Conservation (phyloP, 2,113 vertebrate genomes). For the Heliornis fulica region DNA sequence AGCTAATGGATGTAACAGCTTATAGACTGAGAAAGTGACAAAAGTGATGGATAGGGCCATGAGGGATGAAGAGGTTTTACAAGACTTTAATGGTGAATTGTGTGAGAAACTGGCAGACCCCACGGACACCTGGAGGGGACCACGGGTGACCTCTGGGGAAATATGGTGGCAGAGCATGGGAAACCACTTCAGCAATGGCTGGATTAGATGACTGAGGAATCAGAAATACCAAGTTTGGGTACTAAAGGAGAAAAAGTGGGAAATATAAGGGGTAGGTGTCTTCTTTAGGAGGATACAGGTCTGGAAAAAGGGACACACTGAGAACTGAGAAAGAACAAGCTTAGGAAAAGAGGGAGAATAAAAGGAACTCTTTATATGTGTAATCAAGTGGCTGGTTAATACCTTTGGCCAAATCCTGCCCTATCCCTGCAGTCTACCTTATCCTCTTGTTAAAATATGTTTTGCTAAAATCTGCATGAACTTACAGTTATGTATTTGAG, state of each 20-base stretch:
- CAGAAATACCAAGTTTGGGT: neutral
- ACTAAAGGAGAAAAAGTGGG: neutral
- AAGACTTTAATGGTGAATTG: neutral
- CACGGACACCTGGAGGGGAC: accelerated
- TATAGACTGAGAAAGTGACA: neutral
- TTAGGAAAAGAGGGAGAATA: neutral
- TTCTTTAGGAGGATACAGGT: neutral
- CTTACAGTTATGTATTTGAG: neutral
- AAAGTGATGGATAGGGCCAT: neutral
- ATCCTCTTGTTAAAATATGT: neutral
- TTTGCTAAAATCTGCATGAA: neutral
- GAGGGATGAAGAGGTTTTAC: neutral
- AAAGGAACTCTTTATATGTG: neutral
- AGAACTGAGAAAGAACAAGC: neutral
- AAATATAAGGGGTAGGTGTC: too few relatives aligned
- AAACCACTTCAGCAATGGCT: neutral
- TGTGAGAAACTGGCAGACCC: neutral
- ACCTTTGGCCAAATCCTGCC: neutral
- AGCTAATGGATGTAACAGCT: neutral
- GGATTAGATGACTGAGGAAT: neutral
- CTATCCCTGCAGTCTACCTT: neutral
- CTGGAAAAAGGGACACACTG: neutral
- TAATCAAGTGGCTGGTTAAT: neutral
- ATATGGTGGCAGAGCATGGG: neutral
- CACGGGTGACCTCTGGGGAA: neutral